Percentiles rank a stretch among this genome's conserved stretches.
These are phyloP conservation scores for Acanthaster planci DNA, from an alignment of 35 echinoderm and acorn worm species.

Conservation along the genomic window DNA sequence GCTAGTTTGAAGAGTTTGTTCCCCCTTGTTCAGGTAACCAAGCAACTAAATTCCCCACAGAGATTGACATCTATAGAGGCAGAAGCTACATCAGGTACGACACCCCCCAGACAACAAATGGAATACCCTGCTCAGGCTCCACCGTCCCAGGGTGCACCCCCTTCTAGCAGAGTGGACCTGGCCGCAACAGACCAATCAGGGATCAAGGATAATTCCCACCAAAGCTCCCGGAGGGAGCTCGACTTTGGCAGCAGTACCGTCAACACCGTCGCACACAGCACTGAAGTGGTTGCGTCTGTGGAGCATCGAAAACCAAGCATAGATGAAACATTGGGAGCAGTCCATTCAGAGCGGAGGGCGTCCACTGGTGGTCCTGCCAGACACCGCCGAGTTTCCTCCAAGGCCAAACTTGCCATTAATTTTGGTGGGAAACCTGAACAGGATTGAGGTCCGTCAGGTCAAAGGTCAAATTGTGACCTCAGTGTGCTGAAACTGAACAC, in stretches of 20 bases:
- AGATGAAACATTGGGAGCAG: background rate
- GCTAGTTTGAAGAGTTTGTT: too few relatives aligned
- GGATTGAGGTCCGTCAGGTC: background rate
- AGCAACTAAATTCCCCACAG: slow-evolving; percentile 20
- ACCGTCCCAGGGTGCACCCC: background rate
- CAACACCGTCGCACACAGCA: background rate
- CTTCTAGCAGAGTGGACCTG: background rate
- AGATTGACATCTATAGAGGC: background rate
- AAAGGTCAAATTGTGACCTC: too few relatives aligned
- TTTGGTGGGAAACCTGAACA: slow-evolving; percentile 26
- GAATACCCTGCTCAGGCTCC: background rate
- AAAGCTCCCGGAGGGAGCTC: background rate
- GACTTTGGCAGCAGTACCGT: background rate
- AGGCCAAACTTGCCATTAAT: slow-evolving; percentile 40
- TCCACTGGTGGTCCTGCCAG: background rate
- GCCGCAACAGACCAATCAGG: background rate
- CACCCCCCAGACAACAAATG: background rate
- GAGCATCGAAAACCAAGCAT: background rate
- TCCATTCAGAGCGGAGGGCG: background rate
- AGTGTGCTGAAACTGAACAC: too few relatives aligned
- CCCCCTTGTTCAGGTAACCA: slow-evolving; percentile 20
- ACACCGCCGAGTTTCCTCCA: background rate
- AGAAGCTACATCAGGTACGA: background rate
- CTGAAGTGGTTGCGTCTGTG: background rate
- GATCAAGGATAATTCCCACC: background rate